Evolutionary conservation across 2,888 invertebrate genomes (phyloP), one percentile per base, ranked within the genome.

Genomic region (Acrocyrtus sp.): DNA sequence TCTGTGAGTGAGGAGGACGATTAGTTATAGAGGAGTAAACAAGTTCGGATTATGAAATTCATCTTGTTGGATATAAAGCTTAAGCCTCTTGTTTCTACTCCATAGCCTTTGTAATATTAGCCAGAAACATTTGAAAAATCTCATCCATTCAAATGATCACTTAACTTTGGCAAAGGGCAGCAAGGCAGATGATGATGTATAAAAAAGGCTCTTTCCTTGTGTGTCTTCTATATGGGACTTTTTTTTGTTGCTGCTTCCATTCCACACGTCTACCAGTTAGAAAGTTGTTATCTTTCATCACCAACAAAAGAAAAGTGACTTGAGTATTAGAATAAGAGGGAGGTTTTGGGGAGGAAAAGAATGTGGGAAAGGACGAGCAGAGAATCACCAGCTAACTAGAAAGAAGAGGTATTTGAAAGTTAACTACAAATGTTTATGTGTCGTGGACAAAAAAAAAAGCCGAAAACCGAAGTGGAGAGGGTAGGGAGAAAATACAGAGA

Each of bases 401-500:
- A 63, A 45, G 17, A 56, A 29, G 26, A 69, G 62, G 29, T 50
- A 62, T 70, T 70, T 56, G 54, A 50, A 66, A 72, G 72, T 72
- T 72, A 66, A 72, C 66, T 72, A 66, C 65, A 72, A 66, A 54
- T 72, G 72, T 72, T 72, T 72, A 72, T 69, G 67, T 60, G 62
- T 69, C 34, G 66, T 61, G 65, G 69, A 70, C 68, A 63, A 69
- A 53, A 56, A 51, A 48, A 29, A 45, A 60, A 62, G 50, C 2
- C 45, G n/a, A n/a, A n/a, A n/a, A n/a, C n/a, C n/a, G n/a, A n/a
- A n/a, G n/a, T n/a, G n/a, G n/a, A 19, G 45, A 56, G 65, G 34
- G 62, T 62, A 29, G 26, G 62, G 60, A 53, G 45, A 45, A 56
- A 61, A 74, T 69, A 69, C 63, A 53, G 47, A 51, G 63, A 72